Evolutionary conservation across 2,797 vertebrate genomes (phyloP), one percentile per base, ranked within the genome.

Genomic region (Sphenopsis melanotis): DNA sequence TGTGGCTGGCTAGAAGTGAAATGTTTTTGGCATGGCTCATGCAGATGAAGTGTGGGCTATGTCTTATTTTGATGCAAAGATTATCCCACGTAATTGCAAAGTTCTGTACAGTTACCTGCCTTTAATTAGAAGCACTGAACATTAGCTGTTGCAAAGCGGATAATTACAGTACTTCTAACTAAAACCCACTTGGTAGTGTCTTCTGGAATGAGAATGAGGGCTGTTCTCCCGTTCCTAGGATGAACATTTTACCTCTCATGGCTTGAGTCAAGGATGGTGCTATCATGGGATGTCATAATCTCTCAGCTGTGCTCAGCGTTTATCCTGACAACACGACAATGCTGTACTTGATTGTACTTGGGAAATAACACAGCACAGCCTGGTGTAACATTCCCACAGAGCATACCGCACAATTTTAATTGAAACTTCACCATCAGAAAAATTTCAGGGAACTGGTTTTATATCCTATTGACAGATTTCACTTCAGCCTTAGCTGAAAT

Each of bases 121-220:
- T 82, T 84, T 89, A 83, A 89, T 83, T 89, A 89, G 83, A 69
- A 85, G 46, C n/a, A 74, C 41, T 79, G 82, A 74, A 75, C 24
- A 68, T 94, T 82, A 86, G 24, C 83, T 87, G 10, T 22, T 85
- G 55, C 50, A 66, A 71, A 94, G 91, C 90, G 81, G 81, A 76
- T 95, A 91, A 90, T 94, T 95, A 61, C 20, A 39, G 79, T 71
- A 59, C 83, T 95, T 89, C 46, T 71, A 65, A 64, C 60, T 81
- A 65, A 87, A 86, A 71, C 36, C 89, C 34, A 52, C 57, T 93
- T 6, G 3, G 56, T 3, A 4, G 29, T 70, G 66, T 53, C 87
- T 92, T 92, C 65, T 80, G 52, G 90, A 92, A 91, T 87, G 82
- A 76, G 76, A 80, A 93, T 82, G 82, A 94, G 82, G 47, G 63